Evolutionary conservation across 2,797 vertebrate genomes (phyloP).

Genomic region (Clarias fuscus): DNA sequence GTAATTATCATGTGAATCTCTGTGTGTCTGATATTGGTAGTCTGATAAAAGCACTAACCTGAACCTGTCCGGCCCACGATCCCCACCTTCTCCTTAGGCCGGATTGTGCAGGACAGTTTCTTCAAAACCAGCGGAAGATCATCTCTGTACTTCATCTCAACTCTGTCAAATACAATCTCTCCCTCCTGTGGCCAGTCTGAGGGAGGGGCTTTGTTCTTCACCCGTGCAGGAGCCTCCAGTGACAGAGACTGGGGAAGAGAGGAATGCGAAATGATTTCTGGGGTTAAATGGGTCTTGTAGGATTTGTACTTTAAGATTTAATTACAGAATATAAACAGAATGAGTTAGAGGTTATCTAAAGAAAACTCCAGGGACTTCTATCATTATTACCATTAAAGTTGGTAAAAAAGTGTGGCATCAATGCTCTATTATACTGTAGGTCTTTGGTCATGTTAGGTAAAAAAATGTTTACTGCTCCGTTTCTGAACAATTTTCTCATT

Average conservation of each 20-base stretch:
- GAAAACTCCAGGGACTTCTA: no score
- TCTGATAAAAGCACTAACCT: slow-evolving; percentile 65
- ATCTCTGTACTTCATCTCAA: slow-evolving; percentile 89
- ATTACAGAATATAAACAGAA: not conserved
- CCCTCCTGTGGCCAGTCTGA: slow-evolving; percentile 83
- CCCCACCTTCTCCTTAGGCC: slow-evolving; percentile 90
- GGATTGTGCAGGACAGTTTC: slow-evolving; percentile 87
- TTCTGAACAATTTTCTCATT: not conserved
- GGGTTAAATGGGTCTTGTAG: not conserved
- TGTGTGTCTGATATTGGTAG: not conserved
- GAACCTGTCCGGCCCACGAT: slow-evolving; percentile 91
- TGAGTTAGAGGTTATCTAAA: no score
- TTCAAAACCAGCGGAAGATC: slow-evolving; percentile 89
- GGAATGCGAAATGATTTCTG: not conserved
- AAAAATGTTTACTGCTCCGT: not conserved
- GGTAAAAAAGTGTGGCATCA: not conserved
- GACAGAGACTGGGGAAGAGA: slow-evolving; percentile 70
- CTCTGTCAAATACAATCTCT: slow-evolving; percentile 83
- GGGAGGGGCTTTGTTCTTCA: slow-evolving; percentile 84
- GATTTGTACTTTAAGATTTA: not conserved
- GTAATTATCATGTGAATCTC: not conserved
- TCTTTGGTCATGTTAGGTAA: not conserved
- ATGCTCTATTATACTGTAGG: not conserved
- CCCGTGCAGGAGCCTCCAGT: slow-evolving; percentile 87
- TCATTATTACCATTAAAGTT: not conserved